A percentile compares a stretch with the other conserved stretches of the same genome.
These are phyloP conservation scores for Octomys mimax DNA, from an alignment of 2,797 vertebrate species.

Conservation along the genomic window DNA sequence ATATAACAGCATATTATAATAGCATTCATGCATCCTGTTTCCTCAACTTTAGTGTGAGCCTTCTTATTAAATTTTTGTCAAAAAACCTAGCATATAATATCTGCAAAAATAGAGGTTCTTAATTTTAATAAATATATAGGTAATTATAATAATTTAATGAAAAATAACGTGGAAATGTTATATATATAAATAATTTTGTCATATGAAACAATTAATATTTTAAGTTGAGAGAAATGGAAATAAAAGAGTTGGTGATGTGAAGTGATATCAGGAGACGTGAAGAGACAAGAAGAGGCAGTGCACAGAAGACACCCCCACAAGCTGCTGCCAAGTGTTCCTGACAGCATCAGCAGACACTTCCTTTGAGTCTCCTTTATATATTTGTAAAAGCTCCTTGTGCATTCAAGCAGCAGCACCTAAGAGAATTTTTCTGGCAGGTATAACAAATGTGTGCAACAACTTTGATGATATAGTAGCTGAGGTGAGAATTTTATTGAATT, in stretches of 20 bases:
- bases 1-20: neutral
- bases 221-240: neutral
- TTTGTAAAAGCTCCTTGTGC: slow-evolving; percentile 20
- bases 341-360: neutral
- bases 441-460: slow-evolving; percentile 45
- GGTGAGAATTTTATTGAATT: slow-evolving; percentile 68
- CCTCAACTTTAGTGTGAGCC: neutral
- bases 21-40: neutral
- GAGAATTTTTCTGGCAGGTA: slow-evolving; percentile 32
- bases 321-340: neutral
- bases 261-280: neutral
- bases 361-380: neutral
- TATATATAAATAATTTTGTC: neutral
- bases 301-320: too few relatives aligned
- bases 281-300: neutral
- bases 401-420: slow-evolving; percentile 18
- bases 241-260: neutral
- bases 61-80: neutral
- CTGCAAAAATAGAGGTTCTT: neutral
- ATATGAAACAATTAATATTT: slow-evolving; percentile 6
- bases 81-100: neutral
- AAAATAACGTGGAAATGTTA: neutral
- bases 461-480: slow-evolving; percentile 57
- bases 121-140: neutral
- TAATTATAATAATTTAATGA: slow-evolving; percentile 25